Conservation (phyloP, 2,888 invertebrate species). For the Tetragnatha montana region DNA sequence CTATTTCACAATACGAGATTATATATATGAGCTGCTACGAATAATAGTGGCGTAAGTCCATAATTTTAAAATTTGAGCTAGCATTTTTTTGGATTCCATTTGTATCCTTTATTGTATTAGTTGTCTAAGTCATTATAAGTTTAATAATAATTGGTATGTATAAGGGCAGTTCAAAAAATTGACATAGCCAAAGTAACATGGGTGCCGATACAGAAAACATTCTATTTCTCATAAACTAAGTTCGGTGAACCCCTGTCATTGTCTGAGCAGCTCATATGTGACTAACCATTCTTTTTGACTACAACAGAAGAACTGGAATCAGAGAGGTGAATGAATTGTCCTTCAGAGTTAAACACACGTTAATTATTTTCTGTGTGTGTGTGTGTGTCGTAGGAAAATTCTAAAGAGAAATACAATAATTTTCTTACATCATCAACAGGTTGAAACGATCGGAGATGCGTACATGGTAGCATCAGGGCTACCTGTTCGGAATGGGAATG, state of each 20-base stretch:
- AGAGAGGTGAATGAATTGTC: too few relatives aligned
- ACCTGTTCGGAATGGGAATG: slow-evolving; percentile 76
- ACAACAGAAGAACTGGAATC: too few relatives aligned
- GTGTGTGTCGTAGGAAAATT: neutral
- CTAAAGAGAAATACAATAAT: neutral
- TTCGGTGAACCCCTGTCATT: neutral
- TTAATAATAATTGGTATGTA: too few relatives aligned
- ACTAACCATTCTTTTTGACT: neutral
- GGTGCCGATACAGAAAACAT: neutral
- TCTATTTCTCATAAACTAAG: neutral
- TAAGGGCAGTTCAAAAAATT: neutral
- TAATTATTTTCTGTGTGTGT: neutral
- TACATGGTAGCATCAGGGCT: slow-evolving; percentile 78
- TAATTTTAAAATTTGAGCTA: too few relatives aligned
- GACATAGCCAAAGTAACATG: neutral
- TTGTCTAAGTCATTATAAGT: too few relatives aligned
- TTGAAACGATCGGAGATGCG: slow-evolving; percentile 74
- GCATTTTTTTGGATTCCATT: too few relatives aligned
- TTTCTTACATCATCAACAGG: slow-evolving; percentile 62
- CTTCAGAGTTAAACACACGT: too few relatives aligned
- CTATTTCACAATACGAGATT: too few relatives aligned
- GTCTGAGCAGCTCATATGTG: neutral
- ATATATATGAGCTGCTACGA: too few relatives aligned
- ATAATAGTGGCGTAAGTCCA: too few relatives aligned
- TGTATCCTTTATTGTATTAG: too few relatives aligned